Base-by-base conservation (phyloP, 2,113 vertebrate species). In the Seriola dumerili region DNA sequence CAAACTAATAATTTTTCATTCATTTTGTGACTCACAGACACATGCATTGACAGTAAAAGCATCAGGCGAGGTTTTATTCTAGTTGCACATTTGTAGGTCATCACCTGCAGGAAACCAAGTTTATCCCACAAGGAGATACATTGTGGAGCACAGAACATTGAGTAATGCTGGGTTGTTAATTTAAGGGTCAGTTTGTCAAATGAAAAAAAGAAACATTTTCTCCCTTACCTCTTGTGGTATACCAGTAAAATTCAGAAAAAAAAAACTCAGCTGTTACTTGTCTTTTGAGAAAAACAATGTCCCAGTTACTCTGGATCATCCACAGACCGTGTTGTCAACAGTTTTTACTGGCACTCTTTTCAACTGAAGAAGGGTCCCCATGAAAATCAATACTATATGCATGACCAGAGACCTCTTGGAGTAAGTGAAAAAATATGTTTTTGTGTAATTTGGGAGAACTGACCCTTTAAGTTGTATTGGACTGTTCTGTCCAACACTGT, bases 361-460 rank as follows among this genome's bases (percentile, higher is more conserved):
- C 1, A 3, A 0, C 25, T 54, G 7, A 21, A 55, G 16, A 70
- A n/a, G 12, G 10, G 54, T 57, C 10, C 54, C 54, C 9, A 12
- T 4, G 54, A 57, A 57, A 25, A 57, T 57, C 54, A 23, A 25
- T 52, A 23, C 32, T n/a, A n/a, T 69, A 17, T 25, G 2, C 66
- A 52, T 8, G 46, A 48, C 48, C 46, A 68, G 38, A 34, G 11
- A 32, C 44, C 16, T 54, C 29, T 52, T 52, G 16, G 32, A 52
- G 10, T 23, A 10, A 71, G 7, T 38, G 8, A 9, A 25, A 70
- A 75, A 70, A 72, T 50, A 16, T 55, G 23, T 0, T 32, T 59
- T 55, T 46, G 16, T 69, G 11, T 72, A 29, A 79, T 77, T 65
- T 74, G 21, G 40, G 25, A 34, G 64, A 85, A 80, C 13, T 83